Base-by-base conservation (phyloP, 1,140 invertebrate species). In the Triops cancriformis region DNA sequence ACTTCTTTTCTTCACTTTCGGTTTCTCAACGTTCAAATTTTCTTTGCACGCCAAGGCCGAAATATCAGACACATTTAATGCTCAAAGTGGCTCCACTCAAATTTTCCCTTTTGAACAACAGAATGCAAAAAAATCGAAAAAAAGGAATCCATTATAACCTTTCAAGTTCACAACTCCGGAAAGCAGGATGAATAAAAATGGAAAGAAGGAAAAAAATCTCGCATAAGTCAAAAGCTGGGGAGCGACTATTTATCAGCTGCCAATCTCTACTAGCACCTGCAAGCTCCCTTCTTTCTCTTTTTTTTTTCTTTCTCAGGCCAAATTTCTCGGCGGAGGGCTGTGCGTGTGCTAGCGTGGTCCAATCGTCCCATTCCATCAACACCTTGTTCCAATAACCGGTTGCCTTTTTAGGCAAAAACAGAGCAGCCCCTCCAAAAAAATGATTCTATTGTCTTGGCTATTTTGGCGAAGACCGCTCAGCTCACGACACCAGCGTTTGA, bases 331-430 rank as follows among this genome's bases (percentile, higher is more conserved):
- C 23, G 31, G 31, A 37, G 31, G 31, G 18, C 51, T 14, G 51
- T 23, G 18, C 51, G 51, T 23, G 51, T 64, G 51, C 51, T n/a
- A 64, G 51, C 51, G 51, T 64, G 51, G 31, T 23, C 14, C 51
- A 64, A 64, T 64, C 51, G 51, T 64, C 51, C n/a, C n/a, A n/a
- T 23, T 14, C 51, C 51, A 64, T 64, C 51, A 64, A 64, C 51
- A 64, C 51, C 51, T 64, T 64, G 51, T 64, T 64, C 51, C 51
- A 64, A 64, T 64, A 64, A 64, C 51, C 14, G 51, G 14, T 64
- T 64, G 31, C 31, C 31, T 23, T 64, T 64, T 64, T 64, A n/a
- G 51, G 14, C 51, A 23, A 64, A 64, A 64, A 64, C 6, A 23
- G 23, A 64, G 51, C 51, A 23, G 31, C 31, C 31, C 31, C 31